Evolutionary conservation across 2,888 invertebrate species (phyloP).

Genomic region (Pomacea canaliculata): DNA sequence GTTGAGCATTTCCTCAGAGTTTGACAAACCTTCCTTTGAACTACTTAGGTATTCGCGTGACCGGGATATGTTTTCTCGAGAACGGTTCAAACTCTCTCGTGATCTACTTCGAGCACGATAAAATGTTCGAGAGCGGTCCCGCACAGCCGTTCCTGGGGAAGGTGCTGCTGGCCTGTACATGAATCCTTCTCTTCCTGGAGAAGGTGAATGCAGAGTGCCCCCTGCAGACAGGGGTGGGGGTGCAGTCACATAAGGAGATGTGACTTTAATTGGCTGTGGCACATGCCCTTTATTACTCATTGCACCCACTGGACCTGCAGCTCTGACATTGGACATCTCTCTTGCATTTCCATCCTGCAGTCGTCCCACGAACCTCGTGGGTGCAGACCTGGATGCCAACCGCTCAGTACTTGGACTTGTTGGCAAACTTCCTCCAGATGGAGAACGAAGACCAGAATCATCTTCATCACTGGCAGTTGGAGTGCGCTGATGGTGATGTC

Average conservation of each 20-base stretch:
- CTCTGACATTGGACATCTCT: conserved; percentile 3
- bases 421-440: conserved; percentile 10
- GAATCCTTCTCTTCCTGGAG: conserved; percentile 19
- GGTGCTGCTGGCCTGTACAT: conserved; percentile 3
- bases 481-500: conserved; percentile 29
- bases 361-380: conserved; percentile 21
- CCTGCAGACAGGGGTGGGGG: not conserved
- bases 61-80: conserved; percentile 30
- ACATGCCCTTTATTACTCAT: conserved; percentile 5
- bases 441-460: conserved; percentile 3
- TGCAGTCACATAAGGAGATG: conserved; percentile 12
- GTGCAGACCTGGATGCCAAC: conserved; percentile 7
- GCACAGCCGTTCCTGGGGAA: conserved; percentile 24
- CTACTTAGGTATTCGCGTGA: conserved; percentile 25
- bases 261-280: conserved; percentile 19
- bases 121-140: conserved; percentile 33
- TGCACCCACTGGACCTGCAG: not conserved
- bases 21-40: conserved; percentile 24
- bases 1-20: conserved; percentile 21
- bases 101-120: conserved; percentile 24
- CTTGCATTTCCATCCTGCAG: not conserved
- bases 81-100: conserved; percentile 24
- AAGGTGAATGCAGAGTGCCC: conserved; percentile 22
- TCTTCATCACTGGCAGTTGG: conserved; percentile 13
- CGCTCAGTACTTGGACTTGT: conserved; percentile 21